Evolutionary conservation across 2,113 vertebrate genomes (phyloP).

Genomic region (Saguinus midas): DNA sequence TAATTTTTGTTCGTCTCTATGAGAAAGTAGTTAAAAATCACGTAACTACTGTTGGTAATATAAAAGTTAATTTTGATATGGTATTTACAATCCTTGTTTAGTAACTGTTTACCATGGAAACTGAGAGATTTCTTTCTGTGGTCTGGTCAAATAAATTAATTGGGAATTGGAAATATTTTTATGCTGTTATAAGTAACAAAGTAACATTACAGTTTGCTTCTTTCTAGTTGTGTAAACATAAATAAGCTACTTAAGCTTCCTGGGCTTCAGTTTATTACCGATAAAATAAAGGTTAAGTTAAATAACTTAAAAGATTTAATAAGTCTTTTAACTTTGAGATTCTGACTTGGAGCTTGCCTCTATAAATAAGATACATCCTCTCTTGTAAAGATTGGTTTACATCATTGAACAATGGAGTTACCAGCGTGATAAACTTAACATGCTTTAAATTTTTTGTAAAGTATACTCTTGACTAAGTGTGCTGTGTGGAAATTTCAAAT

Average conservation of each 20-base stretch:
- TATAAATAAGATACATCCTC: background rate
- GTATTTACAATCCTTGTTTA: background rate
- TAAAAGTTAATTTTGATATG: background rate
- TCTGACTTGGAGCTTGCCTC: background rate
- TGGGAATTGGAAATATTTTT: constrained; percentile 25
- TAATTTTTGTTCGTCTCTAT: background rate
- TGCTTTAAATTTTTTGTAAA: background rate
- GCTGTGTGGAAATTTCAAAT: background rate
- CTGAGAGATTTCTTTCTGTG: constrained; percentile 26
- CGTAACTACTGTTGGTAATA: background rate
- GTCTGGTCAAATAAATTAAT: background rate
- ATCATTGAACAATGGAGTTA: background rate
- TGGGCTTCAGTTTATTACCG: background rate
- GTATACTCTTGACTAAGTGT: background rate
- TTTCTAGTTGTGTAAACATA: constrained; percentile 23
- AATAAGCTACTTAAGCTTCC: background rate
- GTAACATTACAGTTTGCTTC: background rate
- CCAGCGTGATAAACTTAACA: background rate
- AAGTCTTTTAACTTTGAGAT: background rate
- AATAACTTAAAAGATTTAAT: background rate
- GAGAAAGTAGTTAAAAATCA: constrained; percentile 35
- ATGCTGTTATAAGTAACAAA: background rate
- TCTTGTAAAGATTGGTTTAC: background rate
- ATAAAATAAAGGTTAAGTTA: background rate
- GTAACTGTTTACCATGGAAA: background rate